Percentiles rank a stretch among this genome's conserved stretches.
phyloP scores from a whole-genome alignment of 2,797 vertebrate species.

The Karalla daura region DNA sequence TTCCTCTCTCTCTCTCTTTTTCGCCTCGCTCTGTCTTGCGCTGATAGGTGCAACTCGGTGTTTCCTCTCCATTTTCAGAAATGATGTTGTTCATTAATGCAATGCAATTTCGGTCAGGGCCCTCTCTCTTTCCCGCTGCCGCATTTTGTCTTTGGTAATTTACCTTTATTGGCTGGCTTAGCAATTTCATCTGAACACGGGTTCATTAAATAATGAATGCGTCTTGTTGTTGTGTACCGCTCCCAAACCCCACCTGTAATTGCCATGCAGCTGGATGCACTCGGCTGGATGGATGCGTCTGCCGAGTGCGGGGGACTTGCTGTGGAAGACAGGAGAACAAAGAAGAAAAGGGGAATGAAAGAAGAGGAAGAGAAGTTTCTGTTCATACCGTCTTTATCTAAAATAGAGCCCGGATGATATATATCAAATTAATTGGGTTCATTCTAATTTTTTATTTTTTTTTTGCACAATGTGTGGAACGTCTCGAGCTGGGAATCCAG shows the following conservation, averaged over 20 bases:
- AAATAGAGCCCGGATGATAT: background rate
- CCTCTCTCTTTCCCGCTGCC: slow-evolving; percentile 26
- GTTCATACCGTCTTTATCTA: background rate
- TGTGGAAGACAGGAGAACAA: slow-evolving; percentile 1
- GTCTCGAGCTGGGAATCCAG: background rate
- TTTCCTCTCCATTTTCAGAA: slow-evolving; percentile 76
- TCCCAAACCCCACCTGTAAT: slow-evolving; percentile 70
- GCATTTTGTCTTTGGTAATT: slow-evolving; percentile 77
- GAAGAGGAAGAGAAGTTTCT: background rate
- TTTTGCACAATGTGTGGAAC: background rate
- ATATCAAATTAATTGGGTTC: background rate
- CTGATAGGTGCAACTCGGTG: slow-evolving; percentile 70
- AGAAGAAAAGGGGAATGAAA: background rate
- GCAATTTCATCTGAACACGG: slow-evolving; percentile 75
- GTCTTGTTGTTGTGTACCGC: slow-evolving; percentile 51
- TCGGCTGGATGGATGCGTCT: slow-evolving; percentile 54
- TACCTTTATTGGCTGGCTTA: slow-evolving; percentile 78
- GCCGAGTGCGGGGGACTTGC: slow-evolving; percentile 33
- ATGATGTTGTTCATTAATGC: slow-evolving; percentile 80
- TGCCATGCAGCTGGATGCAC: slow-evolving; percentile 65
- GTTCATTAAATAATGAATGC: slow-evolving; percentile 80
- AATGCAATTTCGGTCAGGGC: slow-evolving; percentile 55
- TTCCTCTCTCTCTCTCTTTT: slow-evolving; percentile 2
- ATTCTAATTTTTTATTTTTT: background rate
- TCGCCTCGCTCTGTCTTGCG: slow-evolving; percentile 55